Percentiles rank a stretch among this genome's conserved stretches.
These are phyloP conservation scores for Himalopsyche japonica DNA, from an alignment of 2,888 invertebrate genomes.

Conservation along the genomic window DNA sequence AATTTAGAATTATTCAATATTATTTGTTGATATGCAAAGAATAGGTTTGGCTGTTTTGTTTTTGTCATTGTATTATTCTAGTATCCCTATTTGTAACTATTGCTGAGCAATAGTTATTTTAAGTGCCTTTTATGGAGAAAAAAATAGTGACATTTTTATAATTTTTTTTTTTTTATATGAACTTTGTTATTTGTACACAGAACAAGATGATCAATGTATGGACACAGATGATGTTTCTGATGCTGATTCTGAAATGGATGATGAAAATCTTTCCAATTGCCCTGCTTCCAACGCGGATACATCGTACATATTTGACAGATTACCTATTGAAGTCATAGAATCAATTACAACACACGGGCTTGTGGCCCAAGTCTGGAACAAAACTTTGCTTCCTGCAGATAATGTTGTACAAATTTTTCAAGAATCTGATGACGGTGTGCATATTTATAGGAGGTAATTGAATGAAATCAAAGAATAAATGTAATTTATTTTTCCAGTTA, in stretches of 20 bases:
- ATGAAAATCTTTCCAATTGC: conserved; percentile 47
- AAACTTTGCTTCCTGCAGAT: conserved; percentile 58
- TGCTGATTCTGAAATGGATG: conserved; percentile 52
- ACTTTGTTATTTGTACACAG: background rate
- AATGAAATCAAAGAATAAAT: too few relatives aligned
- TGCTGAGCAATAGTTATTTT: background rate
- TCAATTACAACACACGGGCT: conserved; percentile 63
- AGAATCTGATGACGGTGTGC: conserved; percentile 55
- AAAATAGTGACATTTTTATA: too few relatives aligned
- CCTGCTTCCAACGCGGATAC: conserved; percentile 44
- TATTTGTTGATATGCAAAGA: too few relatives aligned
- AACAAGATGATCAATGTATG: conserved; percentile 41
- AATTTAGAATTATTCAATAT: too few relatives aligned
- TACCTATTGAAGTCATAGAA: conserved; percentile 64
- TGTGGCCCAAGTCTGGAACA: conserved; percentile 63
- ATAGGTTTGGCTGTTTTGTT: too few relatives aligned
- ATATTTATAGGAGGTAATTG: conserved; percentile 57
- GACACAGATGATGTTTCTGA: conserved; percentile 51
- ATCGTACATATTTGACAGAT: conserved; percentile 53
- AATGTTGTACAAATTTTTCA: conserved; percentile 60
- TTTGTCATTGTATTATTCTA: too few relatives aligned
- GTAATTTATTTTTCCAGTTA: too few relatives aligned
- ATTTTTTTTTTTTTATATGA: too few relatives aligned
- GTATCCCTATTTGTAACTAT: background rate
- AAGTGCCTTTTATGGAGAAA: too few relatives aligned